Conservation (phyloP, 2,888 invertebrate genomes). For the Alloscopus bannaensis region DNA sequence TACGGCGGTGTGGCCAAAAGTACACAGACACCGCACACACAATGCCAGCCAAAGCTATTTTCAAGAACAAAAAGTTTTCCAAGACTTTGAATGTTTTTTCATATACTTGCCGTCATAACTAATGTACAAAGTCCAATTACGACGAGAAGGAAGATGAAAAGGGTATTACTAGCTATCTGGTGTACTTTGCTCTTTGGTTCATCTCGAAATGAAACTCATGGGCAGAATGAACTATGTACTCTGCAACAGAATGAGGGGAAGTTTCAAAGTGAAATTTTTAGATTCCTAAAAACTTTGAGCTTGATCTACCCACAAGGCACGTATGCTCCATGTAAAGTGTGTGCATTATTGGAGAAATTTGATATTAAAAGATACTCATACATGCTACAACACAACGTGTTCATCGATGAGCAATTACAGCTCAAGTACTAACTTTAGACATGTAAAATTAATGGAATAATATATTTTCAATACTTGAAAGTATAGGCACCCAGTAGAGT, state of each 20-base stretch:
- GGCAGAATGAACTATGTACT: neutral
- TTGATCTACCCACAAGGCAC: neutral
- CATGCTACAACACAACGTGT: too few relatives aligned
- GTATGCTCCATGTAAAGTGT: neutral
- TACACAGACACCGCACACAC: constrained; percentile 34
- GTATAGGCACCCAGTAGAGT: neutral
- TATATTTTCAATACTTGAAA: neutral
- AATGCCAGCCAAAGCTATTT: neutral
- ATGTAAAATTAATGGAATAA: neutral
- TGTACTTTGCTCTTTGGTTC: too few relatives aligned
- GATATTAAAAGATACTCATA: too few relatives aligned
- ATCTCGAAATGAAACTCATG: neutral
- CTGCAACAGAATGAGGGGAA: neutral
- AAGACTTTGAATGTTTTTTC: constrained; percentile 39
- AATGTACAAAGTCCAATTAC: constrained; percentile 29
- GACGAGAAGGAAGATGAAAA: constrained; percentile 3
- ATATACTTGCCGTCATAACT: neutral
- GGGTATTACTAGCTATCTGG: too few relatives aligned
- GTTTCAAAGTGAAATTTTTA: neutral
- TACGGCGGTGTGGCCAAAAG: too few relatives aligned
- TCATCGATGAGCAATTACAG: too few relatives aligned
- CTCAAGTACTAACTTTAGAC: too few relatives aligned
- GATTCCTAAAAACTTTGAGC: too few relatives aligned
- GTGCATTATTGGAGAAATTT: too few relatives aligned
- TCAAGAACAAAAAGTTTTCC: neutral